Evolutionary conservation across 2,797 vertebrate species (phyloP), one percentile per base, ranked within the genome.

Genomic region (Anguilla anguilla): DNA sequence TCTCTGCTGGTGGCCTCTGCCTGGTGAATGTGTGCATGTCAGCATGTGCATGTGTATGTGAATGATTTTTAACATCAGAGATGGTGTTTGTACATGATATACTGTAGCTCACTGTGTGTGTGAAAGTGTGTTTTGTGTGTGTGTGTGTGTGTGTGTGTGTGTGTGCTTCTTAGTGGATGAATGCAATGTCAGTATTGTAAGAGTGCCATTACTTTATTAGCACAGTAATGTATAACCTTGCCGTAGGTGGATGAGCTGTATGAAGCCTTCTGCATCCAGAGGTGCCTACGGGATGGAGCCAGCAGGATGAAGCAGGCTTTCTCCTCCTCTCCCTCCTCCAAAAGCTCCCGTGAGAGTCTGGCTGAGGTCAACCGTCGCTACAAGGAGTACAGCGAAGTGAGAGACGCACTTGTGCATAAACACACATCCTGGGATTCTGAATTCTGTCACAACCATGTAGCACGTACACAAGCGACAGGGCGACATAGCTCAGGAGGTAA

Each of bases 251-350:
- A 99, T 31, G 99, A 99, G 93, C 96, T 99, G 89, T 99, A 98
- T 0, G 99, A 99, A 94, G 98, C 97, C 0, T 99, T 99, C 89
- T 99, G 98, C 90, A 99, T 99, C 95, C 98, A 99, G 94, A 96
- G 97, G 86, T 96, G 98, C 19, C 96, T 99, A 91, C 97, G 98
- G 79, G 99, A 99, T 0, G 99, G 99, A 0, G 99, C 99, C 92
- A 97, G 94, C 92, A 97, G 98, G 92, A 99, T 99, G 99, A 99
- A 99, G 92, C 98, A 98, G 94, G 99, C 99, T 79, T 99, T 99
- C 91, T 97, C 96, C 0, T 92, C 95, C 51, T 99, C 98, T 0
- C 99, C 98, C 43, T 97, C 97, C 88, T 98, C 97, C 90, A 99
- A 96, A 94, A 98, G 97, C 72, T 98, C 98, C 89, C 96, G 98